These are phyloP conservation scores for Eriosoma lanigerum DNA, from an alignment of 1,140 invertebrate species.

Conservation along the genomic window DNA sequence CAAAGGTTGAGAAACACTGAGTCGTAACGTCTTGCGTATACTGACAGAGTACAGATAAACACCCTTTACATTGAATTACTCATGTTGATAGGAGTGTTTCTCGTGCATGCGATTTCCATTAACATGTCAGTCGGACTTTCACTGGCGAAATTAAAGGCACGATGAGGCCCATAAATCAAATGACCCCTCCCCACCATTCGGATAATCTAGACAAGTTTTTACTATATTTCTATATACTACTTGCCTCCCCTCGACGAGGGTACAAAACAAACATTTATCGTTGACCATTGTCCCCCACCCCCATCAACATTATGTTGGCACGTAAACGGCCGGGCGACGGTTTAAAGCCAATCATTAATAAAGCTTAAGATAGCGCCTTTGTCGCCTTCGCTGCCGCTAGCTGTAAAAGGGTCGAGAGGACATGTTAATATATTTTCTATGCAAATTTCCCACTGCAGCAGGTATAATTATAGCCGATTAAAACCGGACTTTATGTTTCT, in stretches of 20 bases:
- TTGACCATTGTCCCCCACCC: slow-evolving; percentile 44
- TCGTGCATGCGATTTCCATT: slow-evolving; percentile 45
- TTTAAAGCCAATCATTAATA: slow-evolving; percentile 50
- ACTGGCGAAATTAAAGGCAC: slow-evolving; percentile 19
- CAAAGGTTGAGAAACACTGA: no score
- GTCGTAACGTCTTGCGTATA: no score
- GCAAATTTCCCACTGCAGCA: slow-evolving; percentile 30
- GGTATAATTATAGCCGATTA: slow-evolving; percentile 42
- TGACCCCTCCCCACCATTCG: slow-evolving; percentile 26
- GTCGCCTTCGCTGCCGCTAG: no score
- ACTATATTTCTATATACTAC: neutral
- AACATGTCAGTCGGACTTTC: slow-evolving; percentile 34
- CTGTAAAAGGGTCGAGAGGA: neutral
- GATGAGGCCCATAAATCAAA: slow-evolving; percentile 41
- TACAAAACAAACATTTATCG: slow-evolving; percentile 48
- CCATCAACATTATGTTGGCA: no score
- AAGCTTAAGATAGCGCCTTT: slow-evolving; percentile 45
- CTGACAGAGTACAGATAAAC: neutral
- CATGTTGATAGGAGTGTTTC: neutral
- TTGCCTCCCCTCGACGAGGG: neutral
- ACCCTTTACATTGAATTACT: slow-evolving; percentile 14
- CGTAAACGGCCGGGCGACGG: neutral
- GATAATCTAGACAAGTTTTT: slow-evolving; percentile 30
- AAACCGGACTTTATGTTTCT: slow-evolving; percentile 37
- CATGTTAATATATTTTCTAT: slow-evolving; percentile 40